Evolutionary conservation across 2,113 vertebrate genomes (phyloP), one percentile per base, ranked within the genome.

Genomic region (Macquaria ambigua): DNA sequence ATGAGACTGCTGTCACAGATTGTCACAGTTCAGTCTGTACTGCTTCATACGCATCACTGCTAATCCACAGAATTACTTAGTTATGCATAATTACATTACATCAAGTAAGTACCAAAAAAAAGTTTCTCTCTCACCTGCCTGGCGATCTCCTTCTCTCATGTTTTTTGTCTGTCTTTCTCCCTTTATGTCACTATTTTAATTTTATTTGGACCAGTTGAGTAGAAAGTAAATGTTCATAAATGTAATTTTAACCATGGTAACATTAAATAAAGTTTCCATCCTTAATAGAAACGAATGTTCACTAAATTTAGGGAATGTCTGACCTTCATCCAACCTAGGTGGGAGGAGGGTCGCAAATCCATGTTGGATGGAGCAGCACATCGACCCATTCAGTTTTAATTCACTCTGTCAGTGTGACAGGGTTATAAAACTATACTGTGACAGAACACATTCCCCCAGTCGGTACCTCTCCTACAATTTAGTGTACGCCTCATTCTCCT

Each of bases 401-500:
- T 48, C 61, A 70, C 81, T 84, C 61, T 4, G 39, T 77, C 50
- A 55, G 6, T 68, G 53, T 89, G 71, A 61, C 69, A 61, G 34
- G 53, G 53, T 25, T 56, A 64, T 90, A 66, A 89, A 88, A 72
- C 80, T 74, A 37, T 43, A 68, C 69, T 79, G 55, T 68, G 63
- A 79, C 73, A 43, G 78, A 81, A 66, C 55, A 72, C 78, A 77
- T 87, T 83, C 81, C 46, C 67, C 10, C 56, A 67, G 62, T 82
- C 56, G 18, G 52, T 83, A 55, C 55, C 83, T 72, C 70, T 82
- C 18, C 63, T 53, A 77, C 55, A 81, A 75, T 73, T 71, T 63
- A 74, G 79, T 81, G 41, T 55, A 74, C 50, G 64, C 85, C 74
- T 82, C 71, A 64, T 89, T 90, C 77, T 83, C 87, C 85, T 82